A percentile compares a stretch with the other conserved stretches of the same genome.
Evolutionary conservation across 2,888 invertebrate genomes (phyloP).

Genomic region (Bombylius discolor): DNA sequence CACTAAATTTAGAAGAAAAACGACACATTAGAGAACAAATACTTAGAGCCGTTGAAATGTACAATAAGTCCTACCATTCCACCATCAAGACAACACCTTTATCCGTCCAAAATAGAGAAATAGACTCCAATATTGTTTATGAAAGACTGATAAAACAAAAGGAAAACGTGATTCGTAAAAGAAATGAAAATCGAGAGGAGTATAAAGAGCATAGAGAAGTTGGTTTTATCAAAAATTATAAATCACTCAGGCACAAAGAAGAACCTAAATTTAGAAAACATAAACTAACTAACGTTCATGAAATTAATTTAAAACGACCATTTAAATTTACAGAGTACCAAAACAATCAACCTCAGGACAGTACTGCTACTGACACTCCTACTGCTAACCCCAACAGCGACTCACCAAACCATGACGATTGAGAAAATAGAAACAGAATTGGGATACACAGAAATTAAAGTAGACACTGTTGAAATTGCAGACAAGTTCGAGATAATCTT

Average conservation of each 20-base stretch:
- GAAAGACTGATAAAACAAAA: background rate
- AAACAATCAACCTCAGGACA: background rate
- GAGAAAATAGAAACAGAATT: background rate
- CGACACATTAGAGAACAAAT: background rate
- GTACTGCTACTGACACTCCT: background rate
- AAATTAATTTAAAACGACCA: background rate
- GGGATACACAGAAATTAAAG: background rate
- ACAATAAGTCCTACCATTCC: background rate
- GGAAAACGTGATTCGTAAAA: no score
- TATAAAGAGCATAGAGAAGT: background rate
- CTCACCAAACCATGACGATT: background rate
- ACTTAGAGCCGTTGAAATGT: background rate
- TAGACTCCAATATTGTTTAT: background rate
- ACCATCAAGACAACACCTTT: background rate
- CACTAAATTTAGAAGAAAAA: conserved; percentile 4
- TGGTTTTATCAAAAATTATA: conserved; percentile 1
- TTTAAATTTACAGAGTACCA: conserved; percentile 1
- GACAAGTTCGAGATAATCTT: background rate
- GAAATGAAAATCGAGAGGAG: background rate
- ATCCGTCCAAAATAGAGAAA: background rate
- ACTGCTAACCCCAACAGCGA: background rate
- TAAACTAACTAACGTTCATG: background rate
- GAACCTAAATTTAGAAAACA: background rate
- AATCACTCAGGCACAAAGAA: background rate
- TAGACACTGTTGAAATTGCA: background rate